A percentile compares a stretch with the other conserved stretches of the same genome.
Conservation (phyloP, 2,797 vertebrate genomes). For the Pachyuromys duprasi region DNA sequence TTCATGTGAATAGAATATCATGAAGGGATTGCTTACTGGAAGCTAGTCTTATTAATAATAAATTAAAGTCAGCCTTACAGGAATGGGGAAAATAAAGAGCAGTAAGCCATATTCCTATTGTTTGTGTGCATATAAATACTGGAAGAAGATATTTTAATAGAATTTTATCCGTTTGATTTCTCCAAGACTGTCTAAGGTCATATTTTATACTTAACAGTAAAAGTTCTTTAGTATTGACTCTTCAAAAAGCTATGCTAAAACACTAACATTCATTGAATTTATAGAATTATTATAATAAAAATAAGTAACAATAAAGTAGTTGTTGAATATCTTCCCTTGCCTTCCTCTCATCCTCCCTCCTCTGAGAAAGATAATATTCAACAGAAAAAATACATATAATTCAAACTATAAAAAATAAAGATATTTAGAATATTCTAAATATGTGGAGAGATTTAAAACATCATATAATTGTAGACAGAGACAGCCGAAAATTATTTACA, state of each 20-base stretch:
- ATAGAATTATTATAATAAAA: neutral
- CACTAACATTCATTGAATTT: neutral
- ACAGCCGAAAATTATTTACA: neutral
- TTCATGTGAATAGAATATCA: neutral
- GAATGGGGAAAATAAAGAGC: constrained; percentile 17
- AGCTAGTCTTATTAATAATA: constrained; percentile 43
- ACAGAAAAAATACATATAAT: neutral
- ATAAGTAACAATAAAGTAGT: neutral
- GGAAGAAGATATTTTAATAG: neutral
- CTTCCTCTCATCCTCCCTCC: neutral
- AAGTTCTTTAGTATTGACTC: neutral
- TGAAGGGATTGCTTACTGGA: constrained; percentile 30
- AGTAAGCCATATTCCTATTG: neutral
- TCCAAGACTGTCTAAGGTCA: neutral
- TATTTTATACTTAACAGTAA: constrained; percentile 19
- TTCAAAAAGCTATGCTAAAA: neutral
- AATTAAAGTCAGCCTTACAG: constrained; percentile 18
- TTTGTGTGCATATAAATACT: neutral
- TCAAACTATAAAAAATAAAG: neutral
- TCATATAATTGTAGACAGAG: neutral
- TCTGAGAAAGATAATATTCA: neutral
- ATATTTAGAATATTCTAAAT: neutral
- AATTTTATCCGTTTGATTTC: constrained; percentile 26
- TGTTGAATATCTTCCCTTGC: neutral
- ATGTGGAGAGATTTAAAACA: neutral